phyloP scores from a whole-genome alignment of 2,797 vertebrate species.

The Pangasius macronema region DNA sequence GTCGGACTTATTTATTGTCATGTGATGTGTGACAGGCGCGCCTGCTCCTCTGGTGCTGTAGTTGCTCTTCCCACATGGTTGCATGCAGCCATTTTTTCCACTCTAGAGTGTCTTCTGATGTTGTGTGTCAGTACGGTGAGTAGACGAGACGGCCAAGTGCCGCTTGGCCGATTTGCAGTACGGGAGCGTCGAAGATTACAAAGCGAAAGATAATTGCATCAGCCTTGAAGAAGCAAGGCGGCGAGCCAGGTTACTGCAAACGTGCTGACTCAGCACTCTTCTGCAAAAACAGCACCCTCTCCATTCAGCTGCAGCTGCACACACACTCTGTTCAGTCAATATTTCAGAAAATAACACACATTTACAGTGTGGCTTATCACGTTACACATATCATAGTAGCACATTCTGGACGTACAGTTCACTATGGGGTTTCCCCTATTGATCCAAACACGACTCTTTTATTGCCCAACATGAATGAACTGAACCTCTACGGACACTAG shows the following conservation, averaged over 20 bases:
- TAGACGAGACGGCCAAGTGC: background rate
- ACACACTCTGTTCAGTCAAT: slow-evolving; percentile 6
- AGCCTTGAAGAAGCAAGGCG: slow-evolving; percentile 15
- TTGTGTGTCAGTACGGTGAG: slow-evolving; percentile 12
- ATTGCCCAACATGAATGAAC: no score
- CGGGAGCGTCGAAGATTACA: slow-evolving; percentile 27
- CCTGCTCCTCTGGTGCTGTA: slow-evolving; percentile 7
- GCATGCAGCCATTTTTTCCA: slow-evolving; percentile 2
- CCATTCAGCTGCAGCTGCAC: slow-evolving; percentile 22
- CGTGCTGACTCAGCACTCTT: slow-evolving; percentile 33
- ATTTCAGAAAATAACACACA: slow-evolving; percentile 26
- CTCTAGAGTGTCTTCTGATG: slow-evolving; percentile 4
- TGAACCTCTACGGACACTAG: no score
- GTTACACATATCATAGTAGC: background rate
- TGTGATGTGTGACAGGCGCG: slow-evolving; percentile 20
- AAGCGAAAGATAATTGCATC: slow-evolving; percentile 44
- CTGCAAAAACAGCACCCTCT: slow-evolving; percentile 10
- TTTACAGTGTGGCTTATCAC: slow-evolving; percentile 8
- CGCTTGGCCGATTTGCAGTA: slow-evolving; percentile 23
- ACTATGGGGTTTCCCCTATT: slow-evolving; percentile 17
- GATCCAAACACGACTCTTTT: background rate
- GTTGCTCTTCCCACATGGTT: slow-evolving; percentile 23
- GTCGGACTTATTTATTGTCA: slow-evolving; percentile 38
- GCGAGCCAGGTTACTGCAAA: slow-evolving; percentile 34
- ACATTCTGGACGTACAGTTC: background rate